Evolutionary conservation across 2,113 vertebrate species (phyloP), one percentile per base, ranked within the genome.

Genomic region (Oryzias melastigma): DNA sequence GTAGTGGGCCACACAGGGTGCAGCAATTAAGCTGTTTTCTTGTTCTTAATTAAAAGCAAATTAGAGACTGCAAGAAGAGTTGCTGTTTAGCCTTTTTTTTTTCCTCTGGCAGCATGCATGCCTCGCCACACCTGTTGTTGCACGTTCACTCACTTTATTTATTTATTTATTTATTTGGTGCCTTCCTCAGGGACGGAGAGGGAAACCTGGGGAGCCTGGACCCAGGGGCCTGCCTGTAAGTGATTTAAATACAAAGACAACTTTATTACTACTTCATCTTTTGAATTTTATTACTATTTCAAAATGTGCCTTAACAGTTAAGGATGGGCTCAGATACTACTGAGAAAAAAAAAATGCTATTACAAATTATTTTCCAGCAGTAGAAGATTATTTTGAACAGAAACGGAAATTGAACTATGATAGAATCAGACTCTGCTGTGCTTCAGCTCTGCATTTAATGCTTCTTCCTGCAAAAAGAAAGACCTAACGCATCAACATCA

Each of bases 21-120:
- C 78, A 65, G 85, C 88, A 88, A 90, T 91, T 90, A 91, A 89
- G 85, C 79, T 87, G 87, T 90, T 91, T 90, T 88, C 84, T 84
- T 85, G 77, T 84, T 80, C 83, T 90, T 91, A 88, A 91, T 91
- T 91, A 89, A 91, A 91, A 88, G 79, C 80, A 83, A 89, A 90
- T 91, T 91, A 90, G 84, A 86, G 79, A 77, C 70, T 75, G 81
- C 58, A 67, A 81, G 84, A 81, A 71, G 83, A 88, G 82, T 71
- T 82, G 78, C 78, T 80, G 78, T 90, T 81, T 79, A 50, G 68
- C 64, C 77, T 71, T 87, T 85, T 85, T 87, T 80, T 80, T 87
- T 84, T 84, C 86, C 78, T 80, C 71, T 72, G 77, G 62, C 77
- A 85, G 78, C 65, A 72, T 80, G 79, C 68, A 66, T 82, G 63